Evolutionary conservation across 1,140 invertebrate species (phyloP), one percentile per base, ranked within the genome.

Genomic region (Platyura marginata): DNA sequence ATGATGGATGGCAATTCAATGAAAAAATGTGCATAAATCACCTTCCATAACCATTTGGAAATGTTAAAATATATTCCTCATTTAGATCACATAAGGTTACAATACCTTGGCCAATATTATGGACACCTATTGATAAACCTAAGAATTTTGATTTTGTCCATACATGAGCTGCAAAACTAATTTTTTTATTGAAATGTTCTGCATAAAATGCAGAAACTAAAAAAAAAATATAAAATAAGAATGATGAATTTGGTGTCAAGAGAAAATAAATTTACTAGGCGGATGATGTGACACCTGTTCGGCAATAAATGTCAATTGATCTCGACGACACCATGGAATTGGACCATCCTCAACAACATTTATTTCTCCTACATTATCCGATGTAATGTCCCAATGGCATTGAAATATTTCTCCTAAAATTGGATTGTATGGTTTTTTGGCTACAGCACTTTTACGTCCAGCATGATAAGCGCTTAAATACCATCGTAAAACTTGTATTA

Each of bases 251-350:
- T n/a, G 15, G 21, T 16, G 6, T 19, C 9, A 25, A 45, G 1
- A 18, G 1, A 34, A 45, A 41, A 34, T n/a, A 33, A 42, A 56
- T 62, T 68, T 69, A 87, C 86, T 84, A 48, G 95, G 95, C 10
- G 95, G 96, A 72, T 98, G 95, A 71, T 99, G 95, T 9, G 91
- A 97, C 3, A 99, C 95, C 69, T 98, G 95, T 65, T 98, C 95
- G 2, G 94, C 92, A 45, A 94, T 74, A 64, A 97, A 98, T 8
- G 78, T 76, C 3, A 93, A 69, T 53, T 91, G 82, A 62, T 83
- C 71, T 29, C 72, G 66, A 5, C 68, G 70, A 54, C 81, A 84
- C 85, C 86, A 88, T 13, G 81, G 78, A 40, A 90, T 70, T 9
- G 83, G 81, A 2, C 86, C 85, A 53, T 87, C 81, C 18, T 62